Evolutionary conservation across 92 coral and sea anemone genomes (phyloP), one percentile per base, ranked within the genome.

Genomic region (Metridium senile): DNA sequence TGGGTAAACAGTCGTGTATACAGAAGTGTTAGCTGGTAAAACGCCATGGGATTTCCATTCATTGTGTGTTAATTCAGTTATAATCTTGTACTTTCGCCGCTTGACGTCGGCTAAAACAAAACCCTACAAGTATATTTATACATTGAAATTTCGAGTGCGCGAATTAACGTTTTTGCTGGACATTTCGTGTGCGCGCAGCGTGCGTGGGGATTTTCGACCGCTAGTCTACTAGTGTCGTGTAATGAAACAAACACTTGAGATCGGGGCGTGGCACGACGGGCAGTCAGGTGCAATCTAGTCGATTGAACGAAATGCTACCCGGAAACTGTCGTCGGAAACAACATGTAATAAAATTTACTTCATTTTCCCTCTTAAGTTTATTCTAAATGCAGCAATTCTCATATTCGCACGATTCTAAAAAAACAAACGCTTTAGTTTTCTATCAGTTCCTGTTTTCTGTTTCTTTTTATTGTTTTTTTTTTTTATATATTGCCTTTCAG

Each of bases 321-420:
- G 59, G 59, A 54, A 54, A 20, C 49, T 9, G 59, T 54, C 59
- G 59, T 54, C 59, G 59, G 59, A 54, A 54, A 54, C 23, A 3
- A 16, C 59, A 54, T 54, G 59, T 13, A 54, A 54, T 54, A 20
- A 13, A 54, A 54, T 54, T 39, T 39, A 54, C 20, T 20, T 54
- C 3, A 54, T 9, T 54, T 54, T 54, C 25, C 16, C 7, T 7
- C 51, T 45, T n/a, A n/a, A n/a, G 16, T 45, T 54, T 54, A 9
- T 54, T 54, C 25, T 54, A 9, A 21, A 54, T 54, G 51, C 51
- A 45, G 7, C 25, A 54, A 54, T 39, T 39, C 13, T 39, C 6
- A 13, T 4, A 39, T 39, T 13, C 49, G 49, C 49, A 39, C 49
- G 49, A 39, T 19, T 2, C 65, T 4, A 58, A 58, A 58, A 19